A percentile compares a stretch with the other conserved stretches of the same genome.
phyloP scores from a whole-genome alignment of 1,140 invertebrate species.

The Centruroides vittatus region DNA sequence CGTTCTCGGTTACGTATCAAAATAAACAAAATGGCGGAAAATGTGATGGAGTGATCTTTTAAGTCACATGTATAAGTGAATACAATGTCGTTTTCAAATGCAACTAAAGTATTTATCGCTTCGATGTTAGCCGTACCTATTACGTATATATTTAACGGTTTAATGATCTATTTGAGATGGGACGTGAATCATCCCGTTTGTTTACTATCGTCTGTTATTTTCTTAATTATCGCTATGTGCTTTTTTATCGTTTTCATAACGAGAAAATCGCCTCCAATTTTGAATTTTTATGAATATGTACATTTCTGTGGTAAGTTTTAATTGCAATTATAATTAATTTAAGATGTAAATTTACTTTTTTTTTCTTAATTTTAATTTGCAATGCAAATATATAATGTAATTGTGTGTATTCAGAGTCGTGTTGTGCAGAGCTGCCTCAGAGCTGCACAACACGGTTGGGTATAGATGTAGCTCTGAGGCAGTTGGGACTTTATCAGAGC shows the following conservation, averaged over 20 bases:
- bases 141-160: neutral
- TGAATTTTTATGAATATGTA: neutral
- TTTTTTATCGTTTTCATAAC: neutral
- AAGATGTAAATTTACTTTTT: neutral
- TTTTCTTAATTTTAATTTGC: neutral
- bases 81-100: neutral
- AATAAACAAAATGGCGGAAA: too few relatives aligned
- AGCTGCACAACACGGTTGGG: too few relatives aligned
- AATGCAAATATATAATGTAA: too few relatives aligned
- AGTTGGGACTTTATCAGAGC: too few relatives aligned
- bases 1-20: too few relatives aligned
- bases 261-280: neutral
- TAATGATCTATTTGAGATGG: neutral
- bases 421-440: too few relatives aligned
- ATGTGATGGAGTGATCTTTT: too few relatives aligned
- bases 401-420: too few relatives aligned
- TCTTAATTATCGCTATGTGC: neutral
- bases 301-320: constrained; percentile 1
- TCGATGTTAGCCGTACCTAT: neutral
- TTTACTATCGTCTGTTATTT: neutral
- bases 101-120: neutral
- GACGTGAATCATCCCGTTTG: neutral
- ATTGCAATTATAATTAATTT: neutral
- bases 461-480: too few relatives aligned
- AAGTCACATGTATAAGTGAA: neutral